Evolutionary conservation across 2,888 invertebrate genomes (phyloP).

Genomic region (Willowsia nigromaculata): DNA sequence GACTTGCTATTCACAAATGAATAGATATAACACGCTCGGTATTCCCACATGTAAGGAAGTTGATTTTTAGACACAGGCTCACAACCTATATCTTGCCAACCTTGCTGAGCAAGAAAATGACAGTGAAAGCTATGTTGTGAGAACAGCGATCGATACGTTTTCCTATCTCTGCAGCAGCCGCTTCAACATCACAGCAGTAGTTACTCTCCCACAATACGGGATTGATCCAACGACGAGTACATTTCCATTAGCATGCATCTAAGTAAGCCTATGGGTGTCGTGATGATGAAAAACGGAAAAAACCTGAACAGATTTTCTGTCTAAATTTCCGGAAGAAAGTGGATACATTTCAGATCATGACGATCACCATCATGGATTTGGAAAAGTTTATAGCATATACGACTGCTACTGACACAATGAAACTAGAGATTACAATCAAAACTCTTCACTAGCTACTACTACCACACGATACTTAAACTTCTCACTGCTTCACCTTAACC

Average conservation of each 20-base stretch:
- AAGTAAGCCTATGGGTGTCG: neutral
- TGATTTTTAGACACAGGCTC: neutral
- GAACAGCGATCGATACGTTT: conserved; percentile 61
- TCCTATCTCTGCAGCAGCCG: conserved; percentile 59
- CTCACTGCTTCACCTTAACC: conserved; percentile 11
- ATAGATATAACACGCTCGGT: neutral
- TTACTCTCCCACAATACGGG: neutral
- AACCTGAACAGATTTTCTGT: conserved; percentile 38
- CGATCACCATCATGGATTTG: conserved; percentile 25
- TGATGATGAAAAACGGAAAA: conserved; percentile 1
- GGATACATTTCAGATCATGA: conserved; percentile 37
- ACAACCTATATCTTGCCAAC: neutral
- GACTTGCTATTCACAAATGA: conserved; percentile 20
- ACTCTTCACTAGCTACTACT: conserved; percentile 4
- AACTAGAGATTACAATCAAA: conserved; percentile 9
- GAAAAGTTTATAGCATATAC: neutral
- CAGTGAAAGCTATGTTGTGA: conserved; percentile 7
- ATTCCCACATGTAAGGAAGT: conserved; percentile 3
- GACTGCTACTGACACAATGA: conserved; percentile 1
- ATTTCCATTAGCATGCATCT: neutral
- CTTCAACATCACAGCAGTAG: conserved; percentile 14
- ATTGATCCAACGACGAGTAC: neutral
- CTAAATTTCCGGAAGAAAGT: conserved; percentile 41
- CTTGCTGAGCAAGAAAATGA: conserved; percentile 8
- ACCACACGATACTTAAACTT: neutral